Evolutionary conservation across 1,140 invertebrate species (phyloP).

Genomic region (Cydia splendana): DNA sequence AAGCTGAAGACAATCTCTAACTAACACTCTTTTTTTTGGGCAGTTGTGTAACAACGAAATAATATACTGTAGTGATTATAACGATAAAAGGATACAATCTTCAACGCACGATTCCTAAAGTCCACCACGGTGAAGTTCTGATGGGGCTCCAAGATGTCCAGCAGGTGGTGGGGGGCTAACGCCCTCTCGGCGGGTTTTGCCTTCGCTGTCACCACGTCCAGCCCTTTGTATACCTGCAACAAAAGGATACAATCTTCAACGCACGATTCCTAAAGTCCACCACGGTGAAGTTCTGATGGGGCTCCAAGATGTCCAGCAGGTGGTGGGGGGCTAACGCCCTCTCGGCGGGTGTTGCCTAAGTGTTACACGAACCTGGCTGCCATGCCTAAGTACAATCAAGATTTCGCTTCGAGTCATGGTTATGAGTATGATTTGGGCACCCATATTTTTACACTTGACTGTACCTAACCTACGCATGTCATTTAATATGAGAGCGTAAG

Average conservation of each 20-base stretch:
- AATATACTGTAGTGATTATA: too few relatives aligned
- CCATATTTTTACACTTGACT: too few relatives aligned
- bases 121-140: conserved; percentile 91
- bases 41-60: too few relatives aligned
- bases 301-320: conserved; percentile 92
- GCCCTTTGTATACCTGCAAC: conserved; percentile 92
- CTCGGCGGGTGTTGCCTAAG: conserved; percentile 89
- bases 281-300: conserved; percentile 90
- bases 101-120: conserved; percentile 90
- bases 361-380: too few relatives aligned
- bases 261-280: conserved; percentile 91
- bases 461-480: too few relatives aligned
- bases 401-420: too few relatives aligned
- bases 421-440: too few relatives aligned
- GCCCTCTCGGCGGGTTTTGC: conserved; percentile 90
- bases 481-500: too few relatives aligned
- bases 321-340: conserved; percentile 90
- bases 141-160: conserved; percentile 92
- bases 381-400: too few relatives aligned
- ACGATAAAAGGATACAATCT: conserved; percentile 85
- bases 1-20: too few relatives aligned
- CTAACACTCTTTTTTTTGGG: too few relatives aligned
- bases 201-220: conserved; percentile 98
- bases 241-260: conserved; percentile 88
- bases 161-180: conserved; percentile 91